phyloP scores from a whole-genome alignment of 1,140 invertebrate species.

The Mercenaria mercenaria region DNA sequence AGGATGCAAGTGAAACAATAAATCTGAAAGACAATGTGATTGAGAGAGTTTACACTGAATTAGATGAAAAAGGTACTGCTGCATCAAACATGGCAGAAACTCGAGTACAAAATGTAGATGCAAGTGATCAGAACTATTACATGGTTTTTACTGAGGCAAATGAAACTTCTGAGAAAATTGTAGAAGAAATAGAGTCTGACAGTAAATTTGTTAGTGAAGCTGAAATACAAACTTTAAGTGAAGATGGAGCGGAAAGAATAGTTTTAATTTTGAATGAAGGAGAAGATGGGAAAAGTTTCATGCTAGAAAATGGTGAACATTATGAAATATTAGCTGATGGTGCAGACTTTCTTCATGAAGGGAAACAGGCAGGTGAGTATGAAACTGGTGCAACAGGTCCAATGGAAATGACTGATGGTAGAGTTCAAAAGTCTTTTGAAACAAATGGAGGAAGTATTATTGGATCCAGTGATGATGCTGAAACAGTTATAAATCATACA shows the following conservation, averaged over 20 bases:
- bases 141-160: not conserved
- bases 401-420: not conserved
- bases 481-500: not conserved
- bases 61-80: not conserved
- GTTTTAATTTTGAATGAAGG: constrained; percentile 30
- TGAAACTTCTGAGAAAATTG: not conserved
- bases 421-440: not conserved
- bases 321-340: not conserved
- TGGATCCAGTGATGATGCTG: not conserved
- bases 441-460: not conserved
- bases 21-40: not conserved
- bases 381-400: constrained; percentile 7
- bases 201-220: not conserved
- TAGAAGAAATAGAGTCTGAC: not conserved
- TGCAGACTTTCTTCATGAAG: not conserved
- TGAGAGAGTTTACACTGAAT: not conserved
- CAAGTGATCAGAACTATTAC: not conserved
- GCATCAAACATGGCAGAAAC: not conserved
- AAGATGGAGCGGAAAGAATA: constrained; percentile 18
- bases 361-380: not conserved
- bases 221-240: not conserved
- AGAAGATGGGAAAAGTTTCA: not conserved
- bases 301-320: constrained; percentile 6
- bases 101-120: too few species aligned
- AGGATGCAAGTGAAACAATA: not conserved